These are phyloP conservation scores for Hippocampus barbouri DNA, from an alignment of 2,113 vertebrate genomes.

Conservation along the genomic window DNA sequence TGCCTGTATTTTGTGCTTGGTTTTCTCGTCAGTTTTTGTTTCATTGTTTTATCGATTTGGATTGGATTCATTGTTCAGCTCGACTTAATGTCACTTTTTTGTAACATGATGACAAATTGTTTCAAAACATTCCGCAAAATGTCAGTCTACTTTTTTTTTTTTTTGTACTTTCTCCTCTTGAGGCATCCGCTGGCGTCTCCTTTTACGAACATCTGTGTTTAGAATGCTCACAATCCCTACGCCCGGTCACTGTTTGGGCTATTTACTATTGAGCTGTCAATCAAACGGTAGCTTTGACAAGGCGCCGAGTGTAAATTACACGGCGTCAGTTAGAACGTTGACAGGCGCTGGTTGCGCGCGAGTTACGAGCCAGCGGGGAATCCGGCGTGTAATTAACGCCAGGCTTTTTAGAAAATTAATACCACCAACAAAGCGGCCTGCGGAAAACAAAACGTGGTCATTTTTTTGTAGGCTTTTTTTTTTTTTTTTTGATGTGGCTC, in stretches of 20 bases:
- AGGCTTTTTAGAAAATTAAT: conserved; percentile 17
- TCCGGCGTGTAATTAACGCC: conserved; percentile 11
- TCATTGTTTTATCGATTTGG: too few species aligned
- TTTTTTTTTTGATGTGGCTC: conserved; percentile 4
- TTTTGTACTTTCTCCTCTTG: neutral
- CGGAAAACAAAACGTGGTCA: neutral
- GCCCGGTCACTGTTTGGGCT: conserved; percentile 51
- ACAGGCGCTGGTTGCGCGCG: neutral
- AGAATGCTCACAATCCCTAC: conserved; percentile 47
- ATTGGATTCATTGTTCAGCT: too few species aligned
- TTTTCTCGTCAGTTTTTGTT: too few species aligned
- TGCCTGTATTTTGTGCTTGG: too few species aligned
- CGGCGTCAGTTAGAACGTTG: conserved; percentile 14
- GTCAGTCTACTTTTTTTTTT: neutral
- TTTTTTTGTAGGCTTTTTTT: neutral
- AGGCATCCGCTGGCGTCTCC: conserved; percentile 24
- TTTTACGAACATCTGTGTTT: conserved; percentile 50
- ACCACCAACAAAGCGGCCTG: conserved; percentile 3
- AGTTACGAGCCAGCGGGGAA: conserved; percentile 4
- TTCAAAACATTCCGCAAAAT: too few species aligned
- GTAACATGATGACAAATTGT: too few species aligned
- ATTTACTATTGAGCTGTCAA: conserved; percentile 57
- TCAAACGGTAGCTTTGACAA: conserved; percentile 26
- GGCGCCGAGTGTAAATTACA: conserved; percentile 32
- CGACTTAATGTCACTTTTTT: too few species aligned